Conservation (phyloP, 2,113 vertebrate species). For the Phasianus colchicus region DNA sequence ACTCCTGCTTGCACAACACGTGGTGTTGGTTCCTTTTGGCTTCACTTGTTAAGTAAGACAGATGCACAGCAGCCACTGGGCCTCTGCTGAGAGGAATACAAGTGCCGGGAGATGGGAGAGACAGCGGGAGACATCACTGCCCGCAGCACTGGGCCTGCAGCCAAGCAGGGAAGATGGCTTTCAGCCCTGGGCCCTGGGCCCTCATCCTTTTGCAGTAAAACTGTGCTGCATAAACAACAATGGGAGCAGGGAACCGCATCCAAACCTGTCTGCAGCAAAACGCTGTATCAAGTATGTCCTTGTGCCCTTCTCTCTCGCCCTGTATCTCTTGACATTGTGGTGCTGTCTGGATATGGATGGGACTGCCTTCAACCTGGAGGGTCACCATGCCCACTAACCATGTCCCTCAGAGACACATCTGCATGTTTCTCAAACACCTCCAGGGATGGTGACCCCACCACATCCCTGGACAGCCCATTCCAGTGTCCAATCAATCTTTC, state of each 20-base stretch:
- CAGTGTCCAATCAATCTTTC: too few species aligned
- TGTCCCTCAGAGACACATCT: too few species aligned
- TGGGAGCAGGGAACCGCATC: not conserved
- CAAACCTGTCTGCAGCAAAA: not conserved
- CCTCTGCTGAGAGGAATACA: not conserved
- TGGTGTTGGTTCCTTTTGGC: not conserved
- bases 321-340: not conserved
- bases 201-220: not conserved
- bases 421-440: too few species aligned
- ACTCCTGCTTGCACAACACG: not conserved
- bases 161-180: not conserved
- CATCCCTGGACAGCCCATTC: too few species aligned
- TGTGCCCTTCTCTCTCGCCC: rapidly evolving
- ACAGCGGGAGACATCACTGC: not conserved
- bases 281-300: not conserved
- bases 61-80: not conserved
- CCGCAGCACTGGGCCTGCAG: not conserved
- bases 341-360: not conserved
- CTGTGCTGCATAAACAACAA: not conserved
- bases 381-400: not conserved
- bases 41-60: not conserved
- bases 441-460: too few species aligned
- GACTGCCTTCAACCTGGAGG: not conserved
- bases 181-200: not conserved
- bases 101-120: not conserved